Conservation (phyloP, 2,888 invertebrate species). For the Stenoptilia bipunctidactyla region DNA sequence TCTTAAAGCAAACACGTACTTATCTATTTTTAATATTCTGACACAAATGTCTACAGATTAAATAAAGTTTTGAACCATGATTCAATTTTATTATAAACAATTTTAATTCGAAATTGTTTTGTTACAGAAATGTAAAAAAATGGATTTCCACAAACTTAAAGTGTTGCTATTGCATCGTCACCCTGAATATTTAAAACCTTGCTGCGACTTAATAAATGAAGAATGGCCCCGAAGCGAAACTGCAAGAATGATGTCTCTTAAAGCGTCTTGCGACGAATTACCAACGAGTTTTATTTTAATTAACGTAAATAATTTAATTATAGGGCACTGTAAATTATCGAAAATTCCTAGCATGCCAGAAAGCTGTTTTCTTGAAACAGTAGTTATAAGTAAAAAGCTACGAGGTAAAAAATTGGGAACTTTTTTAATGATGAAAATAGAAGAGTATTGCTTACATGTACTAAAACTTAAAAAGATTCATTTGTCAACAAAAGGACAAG, state of each 20-base stretch:
- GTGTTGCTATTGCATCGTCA: constrained; percentile 80
- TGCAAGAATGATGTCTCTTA: constrained; percentile 81
- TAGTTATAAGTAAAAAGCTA: constrained; percentile 78
- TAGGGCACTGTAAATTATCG: constrained; percentile 86
- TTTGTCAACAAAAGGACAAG: constrained; percentile 80
- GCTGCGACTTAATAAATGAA: constrained; percentile 84
- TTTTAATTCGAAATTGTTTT: neutral
- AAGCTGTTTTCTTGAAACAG: constrained; percentile 85
- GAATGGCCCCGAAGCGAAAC: constrained; percentile 89
- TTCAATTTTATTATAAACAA: too few species aligned
- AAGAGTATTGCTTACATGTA: constrained; percentile 77
- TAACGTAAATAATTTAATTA: constrained; percentile 62
- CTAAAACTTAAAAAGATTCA: constrained; percentile 76
- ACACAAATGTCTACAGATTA: constrained; percentile 2
- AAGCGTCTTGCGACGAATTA: constrained; percentile 78
- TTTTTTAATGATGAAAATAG: constrained; percentile 79
- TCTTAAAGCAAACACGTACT: too few species aligned
- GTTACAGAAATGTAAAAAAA: constrained; percentile 20
- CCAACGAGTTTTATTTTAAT: constrained; percentile 81
- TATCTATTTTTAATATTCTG: too few species aligned
- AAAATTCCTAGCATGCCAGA: constrained; percentile 77
- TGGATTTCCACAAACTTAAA: constrained; percentile 38
- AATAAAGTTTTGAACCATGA: too few species aligned
- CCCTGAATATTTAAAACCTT: constrained; percentile 77
- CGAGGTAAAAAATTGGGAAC: constrained; percentile 85